Evolutionary conservation across 2,888 invertebrate species (phyloP).

Genomic region (Dinocampus coccinellae): DNA sequence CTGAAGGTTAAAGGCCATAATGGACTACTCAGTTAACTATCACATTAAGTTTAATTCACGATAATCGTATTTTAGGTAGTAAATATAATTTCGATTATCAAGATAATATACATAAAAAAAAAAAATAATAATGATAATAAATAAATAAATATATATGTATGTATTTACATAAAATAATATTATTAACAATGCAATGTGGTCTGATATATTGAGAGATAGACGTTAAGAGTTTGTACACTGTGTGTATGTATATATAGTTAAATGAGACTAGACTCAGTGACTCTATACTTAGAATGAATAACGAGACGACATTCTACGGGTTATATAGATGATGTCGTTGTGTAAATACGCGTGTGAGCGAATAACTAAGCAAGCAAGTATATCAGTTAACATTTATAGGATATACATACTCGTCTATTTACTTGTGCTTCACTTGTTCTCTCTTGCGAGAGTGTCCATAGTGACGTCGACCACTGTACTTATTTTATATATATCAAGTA

Average conservation of each 20-base stretch:
- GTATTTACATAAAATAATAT: too few species aligned
- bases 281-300: conserved; percentile 32
- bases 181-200: neutral
- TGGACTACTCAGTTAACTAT: too few species aligned
- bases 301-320: conserved; percentile 16
- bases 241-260: neutral
- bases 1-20: too few species aligned
- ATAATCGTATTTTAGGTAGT: too few species aligned
- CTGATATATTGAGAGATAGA: neutral
- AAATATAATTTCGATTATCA: too few species aligned
- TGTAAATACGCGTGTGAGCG: neutral
- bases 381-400: conserved; percentile 24
- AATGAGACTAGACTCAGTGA: conserved; percentile 15
- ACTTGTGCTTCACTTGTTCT: neutral
- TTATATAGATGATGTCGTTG: neutral
- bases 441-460: neutral
- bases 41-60: too few species aligned
- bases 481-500: neutral
- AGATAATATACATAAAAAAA: too few species aligned
- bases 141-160: too few species aligned
- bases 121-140: too few species aligned
- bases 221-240: neutral
- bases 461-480: conserved; percentile 9
- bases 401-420: neutral
- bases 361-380: neutral